Evolutionary conservation across 2,888 invertebrate species (phyloP).

Genomic region (Arctia plantaginis): DNA sequence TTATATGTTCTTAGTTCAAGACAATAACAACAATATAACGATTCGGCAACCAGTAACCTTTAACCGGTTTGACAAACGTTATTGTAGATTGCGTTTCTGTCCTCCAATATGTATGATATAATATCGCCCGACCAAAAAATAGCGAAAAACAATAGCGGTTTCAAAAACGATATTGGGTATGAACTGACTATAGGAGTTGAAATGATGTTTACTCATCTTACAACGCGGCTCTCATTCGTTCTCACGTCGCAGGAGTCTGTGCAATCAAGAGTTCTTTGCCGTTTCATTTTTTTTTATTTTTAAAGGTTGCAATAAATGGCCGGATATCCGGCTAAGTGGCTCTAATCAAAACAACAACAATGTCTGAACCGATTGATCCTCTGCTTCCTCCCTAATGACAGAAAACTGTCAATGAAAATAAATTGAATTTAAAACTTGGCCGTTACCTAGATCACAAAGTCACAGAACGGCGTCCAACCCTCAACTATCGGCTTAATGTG

Average conservation of each 20-base stretch:
- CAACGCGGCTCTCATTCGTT: background rate
- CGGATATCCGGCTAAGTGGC: background rate
- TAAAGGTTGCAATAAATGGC: background rate
- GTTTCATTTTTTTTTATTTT: background rate
- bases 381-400: background rate
- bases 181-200: background rate
- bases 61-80: background rate
- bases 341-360: background rate
- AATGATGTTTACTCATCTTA: background rate
- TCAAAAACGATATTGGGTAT: background rate
- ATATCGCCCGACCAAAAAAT: background rate
- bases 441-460: slow-evolving; percentile 35
- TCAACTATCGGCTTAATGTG: slow-evolving; percentile 83
- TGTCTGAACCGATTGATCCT: background rate
- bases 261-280: background rate
- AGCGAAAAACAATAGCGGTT: background rate
- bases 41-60: background rate
- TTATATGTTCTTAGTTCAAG: no score
- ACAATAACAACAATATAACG: no score
- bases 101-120: background rate
- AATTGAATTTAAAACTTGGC: background rate
- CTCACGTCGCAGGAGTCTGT: background rate
- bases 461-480: slow-evolving; percentile 28
- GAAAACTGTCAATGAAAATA: background rate
- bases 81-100: background rate